Evolutionary conservation across 2,888 invertebrate species (phyloP).

Genomic region (Coronaproctus castanopsis): DNA sequence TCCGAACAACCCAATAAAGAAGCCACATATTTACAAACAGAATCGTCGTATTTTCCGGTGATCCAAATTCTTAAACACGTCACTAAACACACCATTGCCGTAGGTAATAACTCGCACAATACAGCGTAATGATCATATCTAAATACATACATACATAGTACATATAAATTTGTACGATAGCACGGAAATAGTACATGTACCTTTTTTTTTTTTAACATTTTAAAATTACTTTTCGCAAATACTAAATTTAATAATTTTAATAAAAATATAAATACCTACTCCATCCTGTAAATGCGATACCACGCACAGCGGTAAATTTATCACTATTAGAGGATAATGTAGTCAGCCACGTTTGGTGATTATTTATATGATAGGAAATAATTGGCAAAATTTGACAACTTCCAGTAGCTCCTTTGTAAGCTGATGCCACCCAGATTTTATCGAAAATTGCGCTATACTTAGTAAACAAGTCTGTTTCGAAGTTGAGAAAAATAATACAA

Average conservation of each 20-base stretch:
- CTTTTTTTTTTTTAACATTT: too few relatives aligned
- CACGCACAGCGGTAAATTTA: conserved; percentile 31
- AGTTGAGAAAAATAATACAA: not conserved
- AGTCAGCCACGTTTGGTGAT: conserved; percentile 50
- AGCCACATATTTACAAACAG: conserved; percentile 28
- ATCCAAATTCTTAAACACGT: conserved; percentile 38
- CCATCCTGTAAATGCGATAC: conserved; percentile 52
- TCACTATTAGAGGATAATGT: conserved; percentile 33
- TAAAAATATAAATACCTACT: too few relatives aligned
- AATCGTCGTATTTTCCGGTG: conserved; percentile 29
- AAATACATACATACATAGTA: too few relatives aligned
- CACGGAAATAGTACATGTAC: too few relatives aligned
- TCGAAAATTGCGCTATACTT: conserved; percentile 45
- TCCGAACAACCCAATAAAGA: conserved; percentile 24
- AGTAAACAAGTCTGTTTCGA: conserved; percentile 36
- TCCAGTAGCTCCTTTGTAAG: conserved; percentile 72
- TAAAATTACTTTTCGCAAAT: too few relatives aligned
- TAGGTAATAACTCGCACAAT: conserved; percentile 44
- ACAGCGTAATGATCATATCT: conserved; percentile 55
- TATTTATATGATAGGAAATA: conserved; percentile 47
- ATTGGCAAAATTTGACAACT: conserved; percentile 47
- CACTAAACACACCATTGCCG: conserved; percentile 39
- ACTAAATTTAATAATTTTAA: too few relatives aligned
- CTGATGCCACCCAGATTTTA: conserved; percentile 55
- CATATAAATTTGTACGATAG: too few relatives aligned